Percentiles rank a stretch among this genome's conserved stretches.
These are phyloP conservation scores for Panopea generosa DNA, from an alignment of 2,888 invertebrate genomes.

Conservation along the genomic window DNA sequence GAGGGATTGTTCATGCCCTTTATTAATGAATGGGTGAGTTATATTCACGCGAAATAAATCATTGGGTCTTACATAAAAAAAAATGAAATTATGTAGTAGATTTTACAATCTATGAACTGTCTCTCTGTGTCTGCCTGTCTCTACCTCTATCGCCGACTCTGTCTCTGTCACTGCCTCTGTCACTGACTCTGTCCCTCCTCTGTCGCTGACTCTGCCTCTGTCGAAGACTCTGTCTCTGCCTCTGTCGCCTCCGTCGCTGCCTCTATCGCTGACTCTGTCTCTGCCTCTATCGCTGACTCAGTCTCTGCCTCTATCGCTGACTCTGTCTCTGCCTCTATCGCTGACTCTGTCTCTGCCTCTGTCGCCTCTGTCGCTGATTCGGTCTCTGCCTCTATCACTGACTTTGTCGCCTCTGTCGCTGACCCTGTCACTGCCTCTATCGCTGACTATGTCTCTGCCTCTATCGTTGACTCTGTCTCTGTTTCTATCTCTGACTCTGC, in stretches of 20 bases:
- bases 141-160: constrained; percentile 10
- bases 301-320: constrained; percentile 31
- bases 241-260: not conserved
- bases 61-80: no score
- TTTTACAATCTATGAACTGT: no score
- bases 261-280: constrained; percentile 12
- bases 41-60: no score
- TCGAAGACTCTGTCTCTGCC: not conserved
- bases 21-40: constrained; percentile 66
- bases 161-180: constrained; percentile 13
- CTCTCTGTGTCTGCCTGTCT: not conserved
- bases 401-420: no score
- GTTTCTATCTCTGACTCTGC: no score
- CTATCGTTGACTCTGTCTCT: no score
- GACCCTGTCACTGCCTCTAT: no score
- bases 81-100: no score
- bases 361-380: not conserved
- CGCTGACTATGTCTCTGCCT: no score
- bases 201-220: constrained; percentile 10
- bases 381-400: no score
- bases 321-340: constrained; percentile 11
- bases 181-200: constrained; percentile 17
- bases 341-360: constrained; percentile 18
- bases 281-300: constrained; percentile 20
- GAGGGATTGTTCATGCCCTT: constrained; percentile 70